These are phyloP conservation scores for Monodelphis domestica DNA, from an alignment of 2,797 vertebrate genomes.

Conservation along the genomic window DNA sequence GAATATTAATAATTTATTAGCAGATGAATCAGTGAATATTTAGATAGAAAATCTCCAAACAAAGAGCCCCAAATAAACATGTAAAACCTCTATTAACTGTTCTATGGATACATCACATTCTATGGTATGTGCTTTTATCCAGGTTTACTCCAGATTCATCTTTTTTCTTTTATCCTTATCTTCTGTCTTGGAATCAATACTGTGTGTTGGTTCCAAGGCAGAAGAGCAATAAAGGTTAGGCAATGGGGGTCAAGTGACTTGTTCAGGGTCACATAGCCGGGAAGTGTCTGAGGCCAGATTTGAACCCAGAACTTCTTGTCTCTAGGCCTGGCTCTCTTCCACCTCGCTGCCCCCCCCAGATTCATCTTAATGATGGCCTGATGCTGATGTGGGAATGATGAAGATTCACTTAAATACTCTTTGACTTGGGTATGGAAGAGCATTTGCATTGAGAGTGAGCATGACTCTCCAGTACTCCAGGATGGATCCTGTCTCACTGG, in stretches of 20 bases:
- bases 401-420: background rate
- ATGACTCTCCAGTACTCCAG: constrained; percentile 45
- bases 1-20: background rate
- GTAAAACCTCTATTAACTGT: background rate
- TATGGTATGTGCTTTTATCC: background rate
- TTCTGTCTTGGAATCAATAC: no score
- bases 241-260: no score
- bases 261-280: no score
- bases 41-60: background rate
- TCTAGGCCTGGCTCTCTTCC: no score
- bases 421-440: background rate
- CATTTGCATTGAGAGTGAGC: background rate
- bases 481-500: no score
- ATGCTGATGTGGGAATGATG: background rate
- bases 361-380: background rate
- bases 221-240: no score
- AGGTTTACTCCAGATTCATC: background rate
- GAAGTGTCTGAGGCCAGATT: no score
- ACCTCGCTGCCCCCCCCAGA: no score
- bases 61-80: background rate
- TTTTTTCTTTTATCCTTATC: no score
- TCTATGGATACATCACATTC: background rate
- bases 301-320: no score
- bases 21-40: background rate
- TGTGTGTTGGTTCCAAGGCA: no score